Conservation (phyloP, 1,140 invertebrate species). For the Plutomurus gul region DNA sequence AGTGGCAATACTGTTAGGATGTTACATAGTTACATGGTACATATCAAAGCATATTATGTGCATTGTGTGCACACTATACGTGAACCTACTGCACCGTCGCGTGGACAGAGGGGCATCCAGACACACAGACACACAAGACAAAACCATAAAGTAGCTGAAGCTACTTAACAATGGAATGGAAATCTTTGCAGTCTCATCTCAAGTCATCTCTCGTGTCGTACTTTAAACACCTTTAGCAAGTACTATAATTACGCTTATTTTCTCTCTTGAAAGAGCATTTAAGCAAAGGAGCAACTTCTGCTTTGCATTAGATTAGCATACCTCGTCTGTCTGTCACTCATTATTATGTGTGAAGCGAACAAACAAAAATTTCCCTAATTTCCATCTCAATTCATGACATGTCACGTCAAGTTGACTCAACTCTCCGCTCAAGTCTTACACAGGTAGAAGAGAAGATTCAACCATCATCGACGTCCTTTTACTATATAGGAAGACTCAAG, state of each 20-base stretch:
- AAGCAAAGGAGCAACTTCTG: not conserved
- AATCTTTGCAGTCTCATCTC: constrained; percentile 9
- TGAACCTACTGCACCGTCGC: too few species aligned
- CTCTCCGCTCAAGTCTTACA: not conserved
- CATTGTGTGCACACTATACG: too few species aligned
- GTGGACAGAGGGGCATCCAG: too few species aligned
- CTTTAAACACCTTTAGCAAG: not conserved
- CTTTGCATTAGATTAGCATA: not conserved
- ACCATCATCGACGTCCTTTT: not conserved
- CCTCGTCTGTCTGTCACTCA: constrained; percentile 11
- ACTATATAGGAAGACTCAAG: too few species aligned
- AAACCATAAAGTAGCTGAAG: not conserved
- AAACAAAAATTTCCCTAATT: constrained; percentile 17
- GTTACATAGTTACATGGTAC: too few species aligned
- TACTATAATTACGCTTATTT: not conserved
- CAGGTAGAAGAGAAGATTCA: not conserved
- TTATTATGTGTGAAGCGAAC: constrained; percentile 10
- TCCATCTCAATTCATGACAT: constrained; percentile 5
- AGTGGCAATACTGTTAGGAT: too few species aligned
- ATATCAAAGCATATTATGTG: too few species aligned
- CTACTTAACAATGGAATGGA: constrained; percentile 17
- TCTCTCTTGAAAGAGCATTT: not conserved
- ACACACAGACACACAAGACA: not conserved
- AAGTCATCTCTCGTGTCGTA: not conserved
- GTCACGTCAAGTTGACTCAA: constrained; percentile 11